These are phyloP conservation scores for Melopsittacus undulatus DNA, from an alignment of 2,797 vertebrate genomes.

Conservation along the genomic window DNA sequence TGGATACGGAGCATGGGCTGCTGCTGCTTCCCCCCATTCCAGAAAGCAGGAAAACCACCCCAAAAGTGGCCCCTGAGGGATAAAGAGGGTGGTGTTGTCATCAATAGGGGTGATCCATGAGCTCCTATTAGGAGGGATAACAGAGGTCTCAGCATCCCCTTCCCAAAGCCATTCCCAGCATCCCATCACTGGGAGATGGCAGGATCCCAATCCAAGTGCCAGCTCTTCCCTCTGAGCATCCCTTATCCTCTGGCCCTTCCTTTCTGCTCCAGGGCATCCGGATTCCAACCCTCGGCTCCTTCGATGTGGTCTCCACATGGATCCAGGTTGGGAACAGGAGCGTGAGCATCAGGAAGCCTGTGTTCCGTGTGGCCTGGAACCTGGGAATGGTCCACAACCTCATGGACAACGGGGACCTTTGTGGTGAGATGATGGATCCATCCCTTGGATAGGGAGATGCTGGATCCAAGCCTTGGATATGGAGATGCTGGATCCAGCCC, in stretches of 20 bases:
- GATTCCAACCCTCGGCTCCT: neutral
- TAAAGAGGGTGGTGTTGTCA: accelerated
- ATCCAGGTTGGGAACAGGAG: neutral
- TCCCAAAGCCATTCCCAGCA: neutral
- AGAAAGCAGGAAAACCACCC: neutral
- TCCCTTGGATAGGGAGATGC: no score
- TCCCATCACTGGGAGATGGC: neutral
- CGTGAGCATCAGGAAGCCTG: neutral
- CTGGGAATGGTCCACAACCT: neutral
- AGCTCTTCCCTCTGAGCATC: neutral
- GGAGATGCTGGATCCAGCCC: no score
- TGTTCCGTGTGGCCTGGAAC: neutral
- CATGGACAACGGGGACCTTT: neutral
- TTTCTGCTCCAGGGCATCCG: neutral
- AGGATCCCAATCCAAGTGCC: accelerated
- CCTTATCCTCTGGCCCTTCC: neutral
- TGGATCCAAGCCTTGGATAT: no score
- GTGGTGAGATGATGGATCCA: neutral
- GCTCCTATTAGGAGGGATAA: no score
- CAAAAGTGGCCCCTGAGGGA: neutral
- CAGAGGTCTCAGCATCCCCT: neutral
- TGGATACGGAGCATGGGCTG: neutral
- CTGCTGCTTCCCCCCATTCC: neutral
- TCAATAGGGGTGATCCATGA: neutral
- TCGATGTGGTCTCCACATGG: neutral